Conservation (phyloP, 2,797 vertebrate genomes). For the Nyctalus aviator region DNA sequence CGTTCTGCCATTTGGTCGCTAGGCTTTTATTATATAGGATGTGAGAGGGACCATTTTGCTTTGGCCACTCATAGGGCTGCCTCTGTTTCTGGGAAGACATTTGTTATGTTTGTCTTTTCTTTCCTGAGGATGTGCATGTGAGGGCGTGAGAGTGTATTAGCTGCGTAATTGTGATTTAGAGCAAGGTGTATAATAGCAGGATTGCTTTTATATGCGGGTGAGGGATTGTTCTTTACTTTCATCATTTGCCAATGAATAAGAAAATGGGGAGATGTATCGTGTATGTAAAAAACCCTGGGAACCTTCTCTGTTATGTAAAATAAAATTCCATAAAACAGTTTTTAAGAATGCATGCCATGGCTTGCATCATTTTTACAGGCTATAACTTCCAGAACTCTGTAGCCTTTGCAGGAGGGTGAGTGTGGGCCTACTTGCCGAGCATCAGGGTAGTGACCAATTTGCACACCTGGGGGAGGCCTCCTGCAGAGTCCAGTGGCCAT, state of each 20-base stretch:
- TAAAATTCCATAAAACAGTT: conserved; percentile 53
- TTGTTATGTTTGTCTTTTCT: conserved; percentile 63
- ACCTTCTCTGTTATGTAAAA: conserved; percentile 60
- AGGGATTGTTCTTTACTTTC: conserved; percentile 74
- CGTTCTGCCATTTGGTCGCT: too few species aligned
- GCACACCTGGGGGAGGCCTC: neutral
- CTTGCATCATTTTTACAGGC: neutral
- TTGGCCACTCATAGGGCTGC: neutral
- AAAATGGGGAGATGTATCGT: conserved; percentile 68
- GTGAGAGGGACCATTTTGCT: neutral
- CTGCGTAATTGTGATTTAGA: conserved; percentile 74
- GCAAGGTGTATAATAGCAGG: conserved; percentile 34
- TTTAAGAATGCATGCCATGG: conserved; percentile 2
- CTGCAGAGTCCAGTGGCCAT: conserved; percentile 3
- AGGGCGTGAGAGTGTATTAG: neutral
- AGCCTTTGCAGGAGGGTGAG: neutral
- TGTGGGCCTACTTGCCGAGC: neutral
- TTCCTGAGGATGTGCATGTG: neutral
- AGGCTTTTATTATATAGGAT: too few species aligned
- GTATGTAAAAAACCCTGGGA: conserved; percentile 53
- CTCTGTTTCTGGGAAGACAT: conserved; percentile 36
- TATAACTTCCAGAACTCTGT: conserved; percentile 24
- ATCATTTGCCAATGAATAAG: conserved; percentile 74
- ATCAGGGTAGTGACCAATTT: neutral
- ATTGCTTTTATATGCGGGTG: conserved; percentile 71